Evolutionary conservation across 2,888 invertebrate species (phyloP).

Genomic region (Oscheius sp.): DNA sequence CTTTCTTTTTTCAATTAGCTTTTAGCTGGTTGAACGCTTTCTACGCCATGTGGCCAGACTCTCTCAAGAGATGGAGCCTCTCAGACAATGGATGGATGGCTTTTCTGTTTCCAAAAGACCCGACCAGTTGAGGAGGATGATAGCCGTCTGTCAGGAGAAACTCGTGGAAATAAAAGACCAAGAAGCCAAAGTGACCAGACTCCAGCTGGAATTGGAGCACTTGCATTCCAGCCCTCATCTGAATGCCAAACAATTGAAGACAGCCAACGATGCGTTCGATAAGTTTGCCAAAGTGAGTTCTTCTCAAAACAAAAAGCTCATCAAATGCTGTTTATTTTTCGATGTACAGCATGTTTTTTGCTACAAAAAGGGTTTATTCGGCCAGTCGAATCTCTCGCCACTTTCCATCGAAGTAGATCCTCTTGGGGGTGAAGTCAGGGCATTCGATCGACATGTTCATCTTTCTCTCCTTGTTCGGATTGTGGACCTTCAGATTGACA

Average conservation of each 20-base stretch:
- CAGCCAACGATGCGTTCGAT: constrained; percentile 66
- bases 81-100: constrained; percentile 55
- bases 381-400: not conserved
- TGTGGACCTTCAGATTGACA: too few species aligned
- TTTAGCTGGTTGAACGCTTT: constrained; percentile 57
- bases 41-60: constrained; percentile 55
- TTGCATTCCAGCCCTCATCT: constrained; percentile 55
- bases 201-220: constrained; percentile 59
- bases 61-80: constrained; percentile 55
- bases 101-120: constrained; percentile 39
- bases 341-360: too few species aligned
- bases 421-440: not conserved
- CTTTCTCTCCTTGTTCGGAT: too few species aligned
- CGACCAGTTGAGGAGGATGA: constrained; percentile 46
- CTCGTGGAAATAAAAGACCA: constrained; percentile 62
- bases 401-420: not conserved
- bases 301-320: too few species aligned
- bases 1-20: not conserved
- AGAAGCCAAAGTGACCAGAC: constrained; percentile 53
- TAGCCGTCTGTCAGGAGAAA: constrained; percentile 62
- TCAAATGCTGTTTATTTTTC: not conserved
- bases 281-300: constrained; percentile 55
- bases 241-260: constrained; percentile 56
- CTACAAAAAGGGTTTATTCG: not conserved
- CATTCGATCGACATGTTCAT: too few species aligned